Evolutionary conservation across 1,140 invertebrate genomes (phyloP).

Genomic region (Nasonia giraulti): DNA sequence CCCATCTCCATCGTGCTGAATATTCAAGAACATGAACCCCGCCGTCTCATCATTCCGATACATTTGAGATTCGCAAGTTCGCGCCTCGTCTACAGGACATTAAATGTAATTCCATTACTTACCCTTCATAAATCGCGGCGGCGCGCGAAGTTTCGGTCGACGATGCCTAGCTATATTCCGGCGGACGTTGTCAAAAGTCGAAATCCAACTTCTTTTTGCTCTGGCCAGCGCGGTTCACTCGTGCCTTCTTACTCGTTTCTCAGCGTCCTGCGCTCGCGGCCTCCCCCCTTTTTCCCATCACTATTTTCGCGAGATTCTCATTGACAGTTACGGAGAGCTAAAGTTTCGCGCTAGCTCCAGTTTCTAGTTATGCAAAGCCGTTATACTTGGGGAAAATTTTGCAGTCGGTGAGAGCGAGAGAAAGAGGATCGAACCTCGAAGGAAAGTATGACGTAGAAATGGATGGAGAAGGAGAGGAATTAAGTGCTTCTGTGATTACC

Average conservation of each 20-base stretch:
- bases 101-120: slow-evolving; percentile 27
- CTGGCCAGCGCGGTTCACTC: neutral
- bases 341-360: slow-evolving; percentile 56
- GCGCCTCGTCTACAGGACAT: neutral
- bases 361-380: slow-evolving; percentile 60
- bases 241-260: neutral
- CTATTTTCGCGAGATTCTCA: slow-evolving; percentile 43
- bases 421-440: neutral
- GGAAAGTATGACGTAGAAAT: neutral
- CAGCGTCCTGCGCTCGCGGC: too few species aligned
- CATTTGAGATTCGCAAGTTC: neutral
- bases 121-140: neutral
- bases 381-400: slow-evolving; percentile 52
- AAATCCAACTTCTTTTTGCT: slow-evolving; percentile 23
- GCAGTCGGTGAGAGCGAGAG: slow-evolving; percentile 32
- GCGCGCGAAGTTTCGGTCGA: neutral
- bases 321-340: slow-evolving; percentile 49
- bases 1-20: neutral
- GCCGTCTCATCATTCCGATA: neutral
- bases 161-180: neutral
- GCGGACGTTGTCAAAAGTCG: slow-evolving; percentile 24
- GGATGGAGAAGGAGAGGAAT: neutral
- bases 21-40: neutral
- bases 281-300: slow-evolving; percentile 3
- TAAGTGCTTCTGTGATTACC: neutral